Percentiles rank a stretch among this genome's conserved stretches.
These are phyloP conservation scores for Bibio marci DNA, from an alignment of 2,888 invertebrate species.

Conservation along the genomic window DNA sequence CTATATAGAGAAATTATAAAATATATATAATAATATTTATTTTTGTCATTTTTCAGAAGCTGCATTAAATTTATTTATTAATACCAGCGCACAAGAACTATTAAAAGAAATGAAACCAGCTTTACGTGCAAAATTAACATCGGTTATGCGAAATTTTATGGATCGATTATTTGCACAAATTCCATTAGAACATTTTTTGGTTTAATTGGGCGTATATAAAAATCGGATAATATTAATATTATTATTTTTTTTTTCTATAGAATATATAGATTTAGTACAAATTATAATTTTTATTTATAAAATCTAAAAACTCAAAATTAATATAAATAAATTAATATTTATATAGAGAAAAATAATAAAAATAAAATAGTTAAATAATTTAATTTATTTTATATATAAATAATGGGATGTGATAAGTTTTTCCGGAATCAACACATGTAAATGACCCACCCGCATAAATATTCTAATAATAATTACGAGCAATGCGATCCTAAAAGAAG, in stretches of 20 bases:
- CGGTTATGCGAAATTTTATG: constrained; percentile 58
- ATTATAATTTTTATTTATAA: neutral
- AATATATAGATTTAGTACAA: neutral
- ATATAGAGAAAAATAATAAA: too few relatives aligned
- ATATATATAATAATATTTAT: neutral
- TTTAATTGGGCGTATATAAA: constrained; percentile 25
- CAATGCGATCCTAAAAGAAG: too few relatives aligned
- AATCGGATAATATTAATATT: constrained; percentile 1
- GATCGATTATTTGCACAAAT: constrained; percentile 57
- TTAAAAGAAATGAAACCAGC: constrained; percentile 78
- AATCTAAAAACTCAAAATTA: neutral
- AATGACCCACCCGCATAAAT: too few relatives aligned
- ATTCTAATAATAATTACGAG: too few relatives aligned
- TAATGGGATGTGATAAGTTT: too few relatives aligned
- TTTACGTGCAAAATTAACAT: constrained; percentile 54
- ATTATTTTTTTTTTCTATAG: neutral
- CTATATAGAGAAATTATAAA: neutral
- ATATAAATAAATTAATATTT: too few relatives aligned
- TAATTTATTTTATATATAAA: too few relatives aligned
- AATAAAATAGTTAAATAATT: too few relatives aligned
- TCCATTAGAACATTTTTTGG: constrained; percentile 40
- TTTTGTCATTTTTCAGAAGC: constrained; percentile 42
- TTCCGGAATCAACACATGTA: too few relatives aligned
- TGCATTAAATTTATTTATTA: constrained; percentile 70
- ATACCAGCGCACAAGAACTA: constrained; percentile 68